Evolutionary conservation across 2,797 vertebrate species (phyloP).

Genomic region (Yasuhikotakia modesta): DNA sequence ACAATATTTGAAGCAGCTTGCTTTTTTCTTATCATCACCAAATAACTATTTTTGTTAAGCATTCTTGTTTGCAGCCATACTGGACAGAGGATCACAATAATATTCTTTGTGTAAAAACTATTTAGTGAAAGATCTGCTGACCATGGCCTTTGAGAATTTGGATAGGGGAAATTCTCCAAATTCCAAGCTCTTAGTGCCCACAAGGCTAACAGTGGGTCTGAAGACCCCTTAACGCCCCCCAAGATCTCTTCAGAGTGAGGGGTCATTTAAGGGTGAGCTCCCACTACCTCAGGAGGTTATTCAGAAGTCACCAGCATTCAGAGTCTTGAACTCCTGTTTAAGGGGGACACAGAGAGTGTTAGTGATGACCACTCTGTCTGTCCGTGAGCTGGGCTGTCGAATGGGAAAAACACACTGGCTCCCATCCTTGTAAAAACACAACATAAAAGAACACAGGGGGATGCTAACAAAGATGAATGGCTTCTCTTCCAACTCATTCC

Average conservation of each 20-base stretch:
- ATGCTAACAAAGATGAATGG: constrained; percentile 84
- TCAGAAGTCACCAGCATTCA: constrained; percentile 79
- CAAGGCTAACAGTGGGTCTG: constrained; percentile 61
- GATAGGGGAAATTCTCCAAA: constrained; percentile 51
- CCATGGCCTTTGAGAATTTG: constrained; percentile 36
- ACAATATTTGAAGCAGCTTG: too few species aligned
- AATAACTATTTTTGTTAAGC: too few species aligned
- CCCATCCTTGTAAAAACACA: constrained; percentile 74
- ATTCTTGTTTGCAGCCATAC: background rate
- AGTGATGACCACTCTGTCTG: constrained; percentile 70
- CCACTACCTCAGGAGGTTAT: constrained; percentile 81
- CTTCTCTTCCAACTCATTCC: constrained; percentile 72
- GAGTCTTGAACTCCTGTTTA: constrained; percentile 56
- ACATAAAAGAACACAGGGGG: constrained; percentile 81
- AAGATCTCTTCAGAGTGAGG: constrained; percentile 70
- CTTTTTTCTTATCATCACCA: too few species aligned
- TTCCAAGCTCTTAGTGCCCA: constrained; percentile 51
- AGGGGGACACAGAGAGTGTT: constrained; percentile 46
- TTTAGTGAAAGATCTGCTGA: constrained; percentile 40
- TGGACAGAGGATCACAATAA: constrained; percentile 9
- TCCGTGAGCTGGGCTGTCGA: constrained; percentile 37
- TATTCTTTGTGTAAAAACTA: constrained; percentile 22
- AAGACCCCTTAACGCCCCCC: constrained; percentile 75
- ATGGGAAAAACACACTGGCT: constrained; percentile 60
- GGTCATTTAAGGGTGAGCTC: constrained; percentile 83